Evolutionary conservation across 1,140 invertebrate species (phyloP).

Genomic region (Drosophila bifasciata): DNA sequence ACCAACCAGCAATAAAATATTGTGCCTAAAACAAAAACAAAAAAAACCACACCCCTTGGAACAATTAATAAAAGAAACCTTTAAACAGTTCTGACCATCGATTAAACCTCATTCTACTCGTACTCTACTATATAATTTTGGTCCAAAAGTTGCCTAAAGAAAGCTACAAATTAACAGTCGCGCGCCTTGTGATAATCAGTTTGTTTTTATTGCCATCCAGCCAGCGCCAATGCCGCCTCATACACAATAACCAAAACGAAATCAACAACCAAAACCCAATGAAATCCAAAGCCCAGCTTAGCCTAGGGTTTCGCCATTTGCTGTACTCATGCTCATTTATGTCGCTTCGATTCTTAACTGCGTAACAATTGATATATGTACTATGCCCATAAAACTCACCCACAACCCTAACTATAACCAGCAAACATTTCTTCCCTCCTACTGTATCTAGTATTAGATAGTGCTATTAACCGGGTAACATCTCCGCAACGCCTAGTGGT

Average conservation of each 20-base stretch:
- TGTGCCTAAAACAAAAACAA: constrained; percentile 69
- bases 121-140: constrained; percentile 48
- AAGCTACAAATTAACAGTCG: constrained; percentile 57
- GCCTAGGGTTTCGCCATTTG: constrained; percentile 40
- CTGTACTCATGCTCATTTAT: constrained; percentile 58
- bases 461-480: constrained; percentile 36
- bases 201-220: constrained; percentile 54
- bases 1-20: constrained; percentile 51
- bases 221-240: constrained; percentile 51
- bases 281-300: constrained; percentile 25
- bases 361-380: constrained; percentile 42
- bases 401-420: constrained; percentile 3
- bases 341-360: constrained; percentile 67
- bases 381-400: constrained; percentile 33
- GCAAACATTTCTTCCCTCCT: constrained; percentile 15
- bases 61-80: constrained; percentile 42
- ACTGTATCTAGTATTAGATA: constrained; percentile 24
- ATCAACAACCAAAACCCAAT: constrained; percentile 40
- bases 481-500: constrained; percentile 12
- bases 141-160: constrained; percentile 65
- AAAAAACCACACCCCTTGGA: constrained; percentile 46
- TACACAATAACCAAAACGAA: constrained; percentile 71
- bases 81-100: constrained; percentile 25
- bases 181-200: constrained; percentile 31
- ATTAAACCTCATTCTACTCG: constrained; percentile 42